Evolutionary conservation across 2,113 vertebrate genomes (phyloP), one percentile per base, ranked within the genome.

Genomic region (Capreolus pygargus): DNA sequence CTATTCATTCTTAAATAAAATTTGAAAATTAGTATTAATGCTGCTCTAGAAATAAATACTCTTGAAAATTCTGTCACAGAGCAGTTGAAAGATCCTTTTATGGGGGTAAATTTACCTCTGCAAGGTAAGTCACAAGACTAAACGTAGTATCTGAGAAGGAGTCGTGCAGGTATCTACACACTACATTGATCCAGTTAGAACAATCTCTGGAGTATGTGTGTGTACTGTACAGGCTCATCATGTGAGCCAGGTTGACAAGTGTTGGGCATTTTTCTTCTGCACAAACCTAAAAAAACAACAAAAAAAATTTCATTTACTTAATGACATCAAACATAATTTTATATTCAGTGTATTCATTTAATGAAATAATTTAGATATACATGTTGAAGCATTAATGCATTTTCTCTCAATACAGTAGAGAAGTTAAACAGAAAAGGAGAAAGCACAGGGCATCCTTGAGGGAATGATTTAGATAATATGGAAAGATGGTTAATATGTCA

Each of bases 221-320:
- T 0, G 99, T 99, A 50, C 99, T 99, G 97, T 99, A 99, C 81
- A 99, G 98, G 95, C 99, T 99, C 99, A 99, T 99, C 99, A 99
- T 99, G 97, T 99, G 99, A 28, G 99, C 99, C 98, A 99, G 98
- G 97, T 99, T 99, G 96, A 99, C 99, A 33, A 99, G 99, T 0
- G 99, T 99, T 85, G 99, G 99, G 0, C 99, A 99, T 93, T 99
- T 99, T 96, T 99, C 99, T 85, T 99, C 99, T 1, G 99, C 99
- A 74, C 99, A 99, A 88, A 99, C 99, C 99, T 99, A 95, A 82
- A 97, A 97, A 64, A 60, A 52, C 2, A 25, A 86, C 23, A 98
- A 93, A 89, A 76, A 11, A 55, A 93, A 57, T 43, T 81, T 94
- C 60, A 81, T n/a, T 89, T 27, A 50, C 33, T 43, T 36, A 64